A percentile compares a stretch with the other conserved stretches of the same genome.
Conservation (phyloP, 2,797 vertebrate species). For the Enteromius unitaeniatus region DNA sequence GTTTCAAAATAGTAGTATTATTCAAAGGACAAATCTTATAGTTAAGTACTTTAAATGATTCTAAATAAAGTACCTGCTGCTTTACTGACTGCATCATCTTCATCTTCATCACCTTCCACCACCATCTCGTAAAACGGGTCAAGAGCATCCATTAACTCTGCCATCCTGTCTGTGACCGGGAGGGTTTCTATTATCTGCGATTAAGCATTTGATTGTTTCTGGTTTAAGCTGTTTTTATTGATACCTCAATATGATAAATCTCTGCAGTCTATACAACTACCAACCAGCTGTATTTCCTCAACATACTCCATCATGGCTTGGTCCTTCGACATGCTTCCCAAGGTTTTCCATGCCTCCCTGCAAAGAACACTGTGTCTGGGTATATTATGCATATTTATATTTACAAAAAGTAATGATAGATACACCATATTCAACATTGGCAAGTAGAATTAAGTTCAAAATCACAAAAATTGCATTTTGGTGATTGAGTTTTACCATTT, state of each 20-base stretch:
- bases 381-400: neutral
- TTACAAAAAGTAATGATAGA: neutral
- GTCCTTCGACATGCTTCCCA: conserved; percentile 92
- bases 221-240: neutral
- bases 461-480: neutral
- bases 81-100: conserved; percentile 42
- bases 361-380: conserved; percentile 53
- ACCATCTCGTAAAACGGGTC: conserved; percentile 92
- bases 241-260: neutral
- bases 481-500: conserved; percentile 82
- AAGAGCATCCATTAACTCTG: conserved; percentile 88
- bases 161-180: conserved; percentile 92
- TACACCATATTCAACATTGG: neutral
- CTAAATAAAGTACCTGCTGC: conserved; percentile 40
- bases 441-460: no score
- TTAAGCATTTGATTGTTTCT: neutral
- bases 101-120: conserved; percentile 78
- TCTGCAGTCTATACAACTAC: conserved; percentile 24
- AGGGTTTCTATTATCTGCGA: conserved; percentile 95
- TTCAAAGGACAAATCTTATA: neutral
- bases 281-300: conserved; percentile 96
- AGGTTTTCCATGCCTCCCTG: conserved; percentile 94
- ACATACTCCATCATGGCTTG: conserved; percentile 96
- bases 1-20: conserved; percentile 69
- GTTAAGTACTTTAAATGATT: neutral